phyloP scores from a whole-genome alignment of 2,113 vertebrate species.

The Phyllostomus hastatus region DNA sequence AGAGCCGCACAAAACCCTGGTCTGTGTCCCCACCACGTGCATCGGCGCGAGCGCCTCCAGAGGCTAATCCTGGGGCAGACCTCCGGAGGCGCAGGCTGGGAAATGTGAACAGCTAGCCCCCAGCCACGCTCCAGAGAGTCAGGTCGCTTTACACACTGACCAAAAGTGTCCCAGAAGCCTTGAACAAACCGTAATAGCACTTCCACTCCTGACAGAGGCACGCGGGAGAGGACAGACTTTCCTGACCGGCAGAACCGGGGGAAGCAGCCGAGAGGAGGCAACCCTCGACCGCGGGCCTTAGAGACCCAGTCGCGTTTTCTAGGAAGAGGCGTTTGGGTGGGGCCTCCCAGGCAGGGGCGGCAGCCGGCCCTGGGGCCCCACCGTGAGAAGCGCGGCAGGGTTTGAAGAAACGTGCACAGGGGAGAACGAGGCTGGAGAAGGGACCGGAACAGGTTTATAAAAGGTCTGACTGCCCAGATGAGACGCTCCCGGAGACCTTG shows the following conservation, averaged over 20 bases:
- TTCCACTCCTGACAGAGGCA: background rate
- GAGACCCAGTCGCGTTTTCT: background rate
- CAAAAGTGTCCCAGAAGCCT: background rate
- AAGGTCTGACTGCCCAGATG: background rate
- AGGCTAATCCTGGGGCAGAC: background rate
- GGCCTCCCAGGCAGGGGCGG: background rate
- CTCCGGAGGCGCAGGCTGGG: background rate
- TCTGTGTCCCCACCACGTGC: accelerated
- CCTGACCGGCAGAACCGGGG: accelerated
- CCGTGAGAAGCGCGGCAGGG: background rate
- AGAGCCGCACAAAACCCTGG: too few species aligned
- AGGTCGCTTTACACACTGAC: background rate
- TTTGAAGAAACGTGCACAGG: background rate
- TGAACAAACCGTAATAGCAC: background rate
- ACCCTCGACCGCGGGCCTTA: background rate
- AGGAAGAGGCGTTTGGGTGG: background rate
- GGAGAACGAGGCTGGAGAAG: background rate
- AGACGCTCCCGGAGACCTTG: background rate
- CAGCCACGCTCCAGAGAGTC: background rate
- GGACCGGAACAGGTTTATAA: background rate
- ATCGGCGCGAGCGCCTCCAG: background rate
- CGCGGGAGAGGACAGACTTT: background rate
- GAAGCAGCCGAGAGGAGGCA: background rate
- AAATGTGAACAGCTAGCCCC: background rate
- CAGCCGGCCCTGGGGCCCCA: background rate